These are phyloP conservation scores for Lasioglossum pauxillum DNA, from an alignment of 2,888 invertebrate genomes.

Conservation along the genomic window DNA sequence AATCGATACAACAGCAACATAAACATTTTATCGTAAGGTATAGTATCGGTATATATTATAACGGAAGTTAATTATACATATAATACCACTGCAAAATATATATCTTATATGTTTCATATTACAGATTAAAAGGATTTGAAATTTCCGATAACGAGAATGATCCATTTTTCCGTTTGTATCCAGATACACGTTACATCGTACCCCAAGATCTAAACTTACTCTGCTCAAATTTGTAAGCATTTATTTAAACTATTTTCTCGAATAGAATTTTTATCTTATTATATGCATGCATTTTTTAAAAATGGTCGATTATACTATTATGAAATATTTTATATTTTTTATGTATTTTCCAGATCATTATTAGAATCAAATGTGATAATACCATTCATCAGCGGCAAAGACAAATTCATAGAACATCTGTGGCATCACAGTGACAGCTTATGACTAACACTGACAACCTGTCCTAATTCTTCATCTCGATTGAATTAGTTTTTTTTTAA, in stretches of 20 bases:
- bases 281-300: neutral
- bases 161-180: slow-evolving; percentile 76
- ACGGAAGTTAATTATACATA: slow-evolving; percentile 1
- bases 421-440: too few species aligned
- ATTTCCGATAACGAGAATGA: slow-evolving; percentile 64
- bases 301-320: neutral
- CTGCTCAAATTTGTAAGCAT: slow-evolving; percentile 75
- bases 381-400: neutral
- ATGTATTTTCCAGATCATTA: slow-evolving; percentile 12
- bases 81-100: neutral
- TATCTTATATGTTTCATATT: slow-evolving; percentile 12
- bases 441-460: too few species aligned
- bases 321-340: too few species aligned
- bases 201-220: slow-evolving; percentile 75
- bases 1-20: slow-evolving; percentile 63
- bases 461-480: too few species aligned
- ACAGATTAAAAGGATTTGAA: slow-evolving; percentile 74
- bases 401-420: neutral
- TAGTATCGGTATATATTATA: slow-evolving; percentile 7
- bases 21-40: slow-evolving; percentile 78
- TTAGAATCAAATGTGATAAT: neutral
- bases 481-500: too few species aligned
- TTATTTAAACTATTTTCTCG: neutral
- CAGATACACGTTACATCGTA: slow-evolving; percentile 74
- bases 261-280: neutral